Conservation (phyloP, 2,888 invertebrate genomes). For the Philonicus albiceps region DNA sequence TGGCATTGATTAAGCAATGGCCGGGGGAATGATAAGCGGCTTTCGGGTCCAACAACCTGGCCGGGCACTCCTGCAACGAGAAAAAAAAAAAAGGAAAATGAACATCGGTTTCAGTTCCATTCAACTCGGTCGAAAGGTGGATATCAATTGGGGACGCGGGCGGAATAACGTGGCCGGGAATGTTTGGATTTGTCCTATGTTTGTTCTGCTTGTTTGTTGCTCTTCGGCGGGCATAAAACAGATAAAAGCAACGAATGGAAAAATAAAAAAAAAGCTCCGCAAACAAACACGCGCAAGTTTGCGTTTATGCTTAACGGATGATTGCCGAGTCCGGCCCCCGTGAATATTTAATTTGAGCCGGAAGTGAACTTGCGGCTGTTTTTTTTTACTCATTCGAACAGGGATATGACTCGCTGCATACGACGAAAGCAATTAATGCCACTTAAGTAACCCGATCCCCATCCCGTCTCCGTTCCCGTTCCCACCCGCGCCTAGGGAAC, state of each 20-base stretch:
- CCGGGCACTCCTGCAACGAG: neutral
- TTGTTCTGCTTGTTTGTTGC: neutral
- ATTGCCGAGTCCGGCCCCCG: neutral
- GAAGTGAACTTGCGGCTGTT: neutral
- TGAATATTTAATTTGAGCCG: conserved; percentile 22
- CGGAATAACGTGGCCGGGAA: neutral
- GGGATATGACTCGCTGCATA: neutral
- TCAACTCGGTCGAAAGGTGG: neutral
- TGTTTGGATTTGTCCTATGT: neutral
- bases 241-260: neutral
- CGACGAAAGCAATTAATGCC: neutral
- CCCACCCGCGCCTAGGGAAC: neutral
- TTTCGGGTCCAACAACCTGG: neutral
- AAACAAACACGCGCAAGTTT: neutral
- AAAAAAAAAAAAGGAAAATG: neutral
- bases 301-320: neutral
- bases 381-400: neutral
- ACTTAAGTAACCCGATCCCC: neutral
- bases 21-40: neutral
- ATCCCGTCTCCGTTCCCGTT: no score
- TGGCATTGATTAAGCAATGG: neutral
- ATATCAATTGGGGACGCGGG: neutral
- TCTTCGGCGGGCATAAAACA: neutral
- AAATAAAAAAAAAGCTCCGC: neutral
- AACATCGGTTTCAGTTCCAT: neutral